Base-by-base conservation (phyloP, 2,113 vertebrate genomes). In the Glaucomys volans region DNA sequence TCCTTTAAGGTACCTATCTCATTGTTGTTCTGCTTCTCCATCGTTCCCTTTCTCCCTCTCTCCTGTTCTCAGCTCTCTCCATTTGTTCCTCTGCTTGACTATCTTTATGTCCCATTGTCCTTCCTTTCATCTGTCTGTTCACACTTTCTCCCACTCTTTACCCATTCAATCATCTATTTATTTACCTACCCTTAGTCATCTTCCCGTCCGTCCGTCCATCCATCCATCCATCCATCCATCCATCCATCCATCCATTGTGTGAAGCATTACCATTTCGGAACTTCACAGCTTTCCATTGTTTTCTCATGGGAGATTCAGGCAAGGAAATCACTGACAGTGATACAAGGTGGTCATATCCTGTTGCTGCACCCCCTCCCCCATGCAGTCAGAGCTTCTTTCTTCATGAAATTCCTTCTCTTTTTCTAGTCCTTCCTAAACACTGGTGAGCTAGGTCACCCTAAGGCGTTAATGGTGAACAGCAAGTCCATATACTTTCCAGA, bases 401-500 rank as follows among this genome's bases (percentile, higher is more conserved):
- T 26, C 42, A 13, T 37, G 37, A 37, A 30, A 16, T 32, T 50
- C 20, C 67, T 47, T 32, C 12, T 77, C 62, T 75, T 44, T 32
- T 72, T 30, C 47, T 35, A 30, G 14, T 54, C 37, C 50, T 92
- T 90, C 64, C 35, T 22, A 30, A 59, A 79, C 54, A 69, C 14
- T 9, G 57, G 40, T 4, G 71, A 30, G 7, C 4, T 7, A 9
- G 4, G 2, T 71, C 1, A 4, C 10, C 26, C 0, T 26, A 57
- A 20, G 22, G 57, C 18, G 37, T 89, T 16, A n/a, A 1, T 5
- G 26, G 5, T 32, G 72, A 76, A 20, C 1, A 67, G 1, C 2
- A 4, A 8, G 37, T 59, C 76, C 4, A 2, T 4, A 5, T 0
- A 13, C 35, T 35, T 79, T 79, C 42, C 16, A 47, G 28, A 91